These are phyloP conservation scores for Lasius platythorax DNA, from an alignment of 2,888 invertebrate species.

Conservation along the genomic window DNA sequence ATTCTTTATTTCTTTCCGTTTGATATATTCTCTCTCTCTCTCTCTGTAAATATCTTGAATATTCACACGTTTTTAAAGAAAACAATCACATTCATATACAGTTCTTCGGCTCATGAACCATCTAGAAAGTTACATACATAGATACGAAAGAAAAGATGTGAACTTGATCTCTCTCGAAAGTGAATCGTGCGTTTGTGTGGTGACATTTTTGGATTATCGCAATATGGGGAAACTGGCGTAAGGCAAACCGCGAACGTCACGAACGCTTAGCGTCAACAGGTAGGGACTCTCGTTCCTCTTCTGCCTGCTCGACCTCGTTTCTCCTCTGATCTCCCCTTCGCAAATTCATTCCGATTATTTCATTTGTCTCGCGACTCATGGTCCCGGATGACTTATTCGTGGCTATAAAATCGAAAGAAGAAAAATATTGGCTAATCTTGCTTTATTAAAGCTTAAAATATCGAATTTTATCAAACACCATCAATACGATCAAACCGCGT, in stretches of 20 bases:
- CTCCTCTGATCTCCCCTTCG: constrained; percentile 28
- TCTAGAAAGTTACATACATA: not conserved
- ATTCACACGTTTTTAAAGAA: not conserved
- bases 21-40: too few species aligned
- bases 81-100: not conserved
- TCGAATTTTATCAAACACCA: not conserved
- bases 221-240: constrained; percentile 49
- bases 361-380: constrained; percentile 42
- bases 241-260: constrained; percentile 57
- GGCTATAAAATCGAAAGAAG: not conserved
- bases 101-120: not conserved
- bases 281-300: constrained; percentile 61
- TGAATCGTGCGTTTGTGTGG: constrained; percentile 26
- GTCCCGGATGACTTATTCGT: constrained; percentile 6
- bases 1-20: too few species aligned
- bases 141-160: not conserved
- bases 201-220: constrained; percentile 63
- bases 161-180: constrained; percentile 9
- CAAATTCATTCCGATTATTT: constrained; percentile 50
- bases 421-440: not conserved
- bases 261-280: constrained; percentile 70
- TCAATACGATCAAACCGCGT: not conserved
- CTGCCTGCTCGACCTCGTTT: constrained; percentile 61
- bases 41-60: too few species aligned
- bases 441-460: not conserved